A percentile compares a stretch with the other conserved stretches of the same genome.
These are phyloP conservation scores for Spilosoma lubricipeda DNA, from an alignment of 2,888 invertebrate genomes.

Conservation along the genomic window DNA sequence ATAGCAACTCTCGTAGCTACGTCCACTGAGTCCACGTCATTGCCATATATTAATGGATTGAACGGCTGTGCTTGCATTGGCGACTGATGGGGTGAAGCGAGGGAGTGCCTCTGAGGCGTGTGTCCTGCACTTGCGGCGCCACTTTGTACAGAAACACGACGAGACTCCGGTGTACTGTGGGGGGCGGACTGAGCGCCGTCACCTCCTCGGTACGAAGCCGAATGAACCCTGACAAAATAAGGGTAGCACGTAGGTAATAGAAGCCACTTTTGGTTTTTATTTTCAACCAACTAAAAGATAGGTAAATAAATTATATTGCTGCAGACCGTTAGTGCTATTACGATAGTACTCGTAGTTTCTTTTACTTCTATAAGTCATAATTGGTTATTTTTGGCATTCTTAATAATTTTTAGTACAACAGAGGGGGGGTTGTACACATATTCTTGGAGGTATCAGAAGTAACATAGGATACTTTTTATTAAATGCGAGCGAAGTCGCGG, in stretches of 20 bases:
- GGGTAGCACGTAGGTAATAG: background rate
- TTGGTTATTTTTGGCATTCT: background rate
- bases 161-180: conserved; percentile 77
- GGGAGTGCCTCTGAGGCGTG: conserved; percentile 78
- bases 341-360: background rate
- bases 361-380: no score
- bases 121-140: conserved; percentile 66
- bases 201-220: conserved; percentile 62
- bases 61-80: conserved; percentile 81
- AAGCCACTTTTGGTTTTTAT: background rate
- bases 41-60: conserved; percentile 97
- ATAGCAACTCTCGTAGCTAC: conserved; percentile 96
- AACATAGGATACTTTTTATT: no score
- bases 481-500: no score
- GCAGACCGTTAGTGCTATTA: background rate
- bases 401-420: background rate
- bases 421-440: no score
- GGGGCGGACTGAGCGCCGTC: conserved; percentile 70
- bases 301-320: background rate
- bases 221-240: conserved; percentile 67
- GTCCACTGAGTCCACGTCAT: conserved; percentile 99
- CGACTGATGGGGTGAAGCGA: conserved; percentile 72
- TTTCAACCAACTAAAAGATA: background rate
- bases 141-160: conserved; percentile 71
- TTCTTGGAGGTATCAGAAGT: no score